phyloP scores from a whole-genome alignment of 2,888 invertebrate genomes.

The Parnassius smintheus region DNA sequence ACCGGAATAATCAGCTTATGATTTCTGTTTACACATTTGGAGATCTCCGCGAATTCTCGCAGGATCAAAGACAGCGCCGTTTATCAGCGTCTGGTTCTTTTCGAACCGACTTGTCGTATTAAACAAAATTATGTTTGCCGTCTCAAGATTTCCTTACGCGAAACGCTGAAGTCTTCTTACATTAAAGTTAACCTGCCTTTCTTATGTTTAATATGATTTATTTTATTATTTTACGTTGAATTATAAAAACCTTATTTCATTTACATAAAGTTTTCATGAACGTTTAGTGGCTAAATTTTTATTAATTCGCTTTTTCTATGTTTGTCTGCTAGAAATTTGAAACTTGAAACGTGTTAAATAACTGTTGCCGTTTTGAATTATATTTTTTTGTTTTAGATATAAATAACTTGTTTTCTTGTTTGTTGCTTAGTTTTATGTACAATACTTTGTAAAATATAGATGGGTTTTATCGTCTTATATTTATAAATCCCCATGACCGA shows the following conservation, averaged over 20 bases:
- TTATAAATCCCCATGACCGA: no score
- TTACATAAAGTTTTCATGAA: no score
- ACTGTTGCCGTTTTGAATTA: no score
- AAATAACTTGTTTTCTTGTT: no score
- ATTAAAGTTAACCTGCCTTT: slow-evolving; percentile 36
- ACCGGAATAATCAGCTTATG: slow-evolving; percentile 36
- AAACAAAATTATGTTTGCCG: slow-evolving; percentile 59
- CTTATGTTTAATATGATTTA: not conserved
- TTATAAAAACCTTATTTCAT: slow-evolving; percentile 4
- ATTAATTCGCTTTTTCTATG: no score
- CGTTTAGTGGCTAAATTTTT: no score
- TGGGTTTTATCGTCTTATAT: no score
- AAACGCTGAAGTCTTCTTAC: slow-evolving; percentile 45
- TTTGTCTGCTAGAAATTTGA: no score
- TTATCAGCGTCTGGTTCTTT: slow-evolving; percentile 58
- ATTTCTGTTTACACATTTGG: slow-evolving; percentile 47
- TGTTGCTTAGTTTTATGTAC: no score
- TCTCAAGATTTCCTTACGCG: slow-evolving; percentile 57
- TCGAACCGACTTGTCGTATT: slow-evolving; percentile 63
- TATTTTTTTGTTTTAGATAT: no score
- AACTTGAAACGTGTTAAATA: no score
- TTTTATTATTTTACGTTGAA: not conserved
- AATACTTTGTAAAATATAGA: no score
- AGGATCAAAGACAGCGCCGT: slow-evolving; percentile 62
- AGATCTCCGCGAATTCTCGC: slow-evolving; percentile 48